A percentile compares a stretch with the other conserved stretches of the same genome.
Evolutionary conservation across 1,140 invertebrate species (phyloP).

Genomic region (Mya arenaria): DNA sequence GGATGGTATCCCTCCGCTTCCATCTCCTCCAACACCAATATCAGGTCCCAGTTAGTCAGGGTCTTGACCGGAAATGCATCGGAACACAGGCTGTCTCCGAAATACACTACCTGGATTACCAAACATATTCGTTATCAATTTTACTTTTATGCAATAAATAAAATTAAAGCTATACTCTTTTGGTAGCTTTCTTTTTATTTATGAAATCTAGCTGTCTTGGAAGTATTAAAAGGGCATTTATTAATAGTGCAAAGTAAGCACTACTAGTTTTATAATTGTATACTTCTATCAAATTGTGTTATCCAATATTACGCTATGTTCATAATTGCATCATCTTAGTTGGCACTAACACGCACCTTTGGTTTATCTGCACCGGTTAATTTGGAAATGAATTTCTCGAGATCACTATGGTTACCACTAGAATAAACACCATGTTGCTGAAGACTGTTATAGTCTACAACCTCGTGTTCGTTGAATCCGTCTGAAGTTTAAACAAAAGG

Average conservation of each 20-base stretch:
- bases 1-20: conserved; percentile 84
- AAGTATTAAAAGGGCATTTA: no score
- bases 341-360: conserved; percentile 81
- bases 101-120: conserved; percentile 86
- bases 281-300: no score
- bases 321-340: no score
- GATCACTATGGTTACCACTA: conserved; percentile 28
- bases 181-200: no score
- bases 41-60: conserved; percentile 85
- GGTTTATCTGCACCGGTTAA: conserved; percentile 83
- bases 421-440: conserved; percentile 20
- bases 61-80: conserved; percentile 88
- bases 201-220: no score
- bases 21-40: conserved; percentile 89
- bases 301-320: no score
- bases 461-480: background rate
- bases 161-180: no score
- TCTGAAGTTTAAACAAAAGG: no score
- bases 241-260: no score
- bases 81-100: conserved; percentile 91
- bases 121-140: no score
- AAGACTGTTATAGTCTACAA: background rate
- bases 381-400: conserved; percentile 61
- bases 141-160: no score
- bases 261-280: no score